Evolutionary conservation across 2,888 invertebrate genomes (phyloP).

Genomic region (Lepidonotus clava): DNA sequence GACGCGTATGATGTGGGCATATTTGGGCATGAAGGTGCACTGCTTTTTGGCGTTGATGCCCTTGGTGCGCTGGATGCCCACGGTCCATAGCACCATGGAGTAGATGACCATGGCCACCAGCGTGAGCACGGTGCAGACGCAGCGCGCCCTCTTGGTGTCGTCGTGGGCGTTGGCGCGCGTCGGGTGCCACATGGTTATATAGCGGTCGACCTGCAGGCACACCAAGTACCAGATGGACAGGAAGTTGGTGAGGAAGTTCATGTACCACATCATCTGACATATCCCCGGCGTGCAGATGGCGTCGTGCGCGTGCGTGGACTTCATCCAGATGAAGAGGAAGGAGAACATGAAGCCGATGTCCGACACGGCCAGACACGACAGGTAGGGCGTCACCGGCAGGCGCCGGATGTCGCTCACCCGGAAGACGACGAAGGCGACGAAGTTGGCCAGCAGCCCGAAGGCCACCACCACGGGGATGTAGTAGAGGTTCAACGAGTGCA

Average conservation of each 20-base stretch:
- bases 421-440: conserved; percentile 39
- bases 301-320: conserved; percentile 16
- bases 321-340: conserved; percentile 28
- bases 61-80: conserved; percentile 22
- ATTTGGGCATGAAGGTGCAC: conserved; percentile 22
- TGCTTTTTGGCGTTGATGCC: conserved; percentile 20
- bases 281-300: conserved; percentile 28
- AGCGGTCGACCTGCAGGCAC: conserved; percentile 41
- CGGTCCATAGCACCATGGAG: conserved; percentile 2
- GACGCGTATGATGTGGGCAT: background rate
- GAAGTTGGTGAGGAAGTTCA: conserved; percentile 24
- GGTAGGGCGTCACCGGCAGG: conserved; percentile 15
- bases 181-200: conserved; percentile 49
- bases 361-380: conserved; percentile 31
- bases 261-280: conserved; percentile 48
- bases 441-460: conserved; percentile 39
- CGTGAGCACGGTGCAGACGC: conserved; percentile 18
- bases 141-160: background rate
- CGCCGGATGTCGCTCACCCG: conserved; percentile 21
- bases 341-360: conserved; percentile 45
- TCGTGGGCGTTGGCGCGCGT: background rate
- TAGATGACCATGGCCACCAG: conserved; percentile 23
- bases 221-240: conserved; percentile 50
- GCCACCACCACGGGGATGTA: conserved; percentile 15
- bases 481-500: conserved; percentile 30